Evolutionary conservation across 2,113 vertebrate genomes (phyloP), one percentile per base, ranked within the genome.

Genomic region (Zosterops lateralis): DNA sequence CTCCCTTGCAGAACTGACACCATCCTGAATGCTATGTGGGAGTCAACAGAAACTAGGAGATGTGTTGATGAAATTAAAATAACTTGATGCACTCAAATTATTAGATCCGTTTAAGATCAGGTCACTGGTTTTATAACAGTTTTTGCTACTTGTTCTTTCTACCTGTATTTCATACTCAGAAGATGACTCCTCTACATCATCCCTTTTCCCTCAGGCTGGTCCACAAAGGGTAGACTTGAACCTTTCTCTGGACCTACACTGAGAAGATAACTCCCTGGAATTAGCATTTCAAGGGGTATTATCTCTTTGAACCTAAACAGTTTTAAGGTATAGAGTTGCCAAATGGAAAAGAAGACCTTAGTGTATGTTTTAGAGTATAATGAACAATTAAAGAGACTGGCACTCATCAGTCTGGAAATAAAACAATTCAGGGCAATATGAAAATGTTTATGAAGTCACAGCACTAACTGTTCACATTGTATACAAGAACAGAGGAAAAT

Each of bases 41-140:
- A 89, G 54, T 65, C 24, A 78, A 65, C 32, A 87, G 50, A 90
- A 79, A 84, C 34, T 32, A 56, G 50, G 51, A 89, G 44, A 89
- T 44, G 31, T 84, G 38, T 34, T 74, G 40, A 84, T 75, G 36
- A 42, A 84, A 93, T 58, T 84, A 82, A 87, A 91, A 76, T 68
- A 82, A 71, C 64, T 19, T 48, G 14, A 70, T 62, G 36, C 32
- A 47, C 17, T 81, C n/a, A n/a, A 58, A 26, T 62, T 70, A 62
- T 47, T 77, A 51, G 36, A 80, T 44, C 15, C 2, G 6, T 90
- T 92, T 88, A 86, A 61, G 50, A 78, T 72, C 57, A 77, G 50
- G 34, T 73, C 51, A 73, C 38, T 32, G 12, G 31, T 89, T 82
- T 85, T 40, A 3, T n/a, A 83, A 65, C 21, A 34, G 40, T 65